A percentile compares a stretch with the other conserved stretches of the same genome.
Evolutionary conservation across 2,113 vertebrate genomes (phyloP).

Genomic region (Lota lota): DNA sequence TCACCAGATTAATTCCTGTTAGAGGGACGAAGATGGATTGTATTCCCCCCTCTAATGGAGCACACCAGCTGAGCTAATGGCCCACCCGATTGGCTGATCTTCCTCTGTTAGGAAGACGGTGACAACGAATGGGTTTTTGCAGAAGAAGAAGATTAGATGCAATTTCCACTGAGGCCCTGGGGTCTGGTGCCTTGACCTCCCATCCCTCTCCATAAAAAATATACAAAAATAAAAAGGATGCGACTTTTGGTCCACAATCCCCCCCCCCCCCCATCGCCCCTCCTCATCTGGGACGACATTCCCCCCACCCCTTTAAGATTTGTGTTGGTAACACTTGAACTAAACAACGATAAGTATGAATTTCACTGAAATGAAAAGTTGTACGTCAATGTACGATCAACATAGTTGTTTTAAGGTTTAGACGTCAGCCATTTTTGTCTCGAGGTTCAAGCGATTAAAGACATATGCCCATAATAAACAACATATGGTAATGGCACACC

Average conservation of each 20-base stretch:
- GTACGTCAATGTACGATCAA: background rate
- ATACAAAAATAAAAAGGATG: no score
- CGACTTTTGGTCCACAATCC: no score
- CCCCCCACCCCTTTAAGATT: no score
- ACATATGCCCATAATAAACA: no score
- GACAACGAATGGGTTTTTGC: conserved; percentile 49
- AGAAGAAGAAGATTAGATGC: conserved; percentile 21
- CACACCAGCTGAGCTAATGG: conserved; percentile 31
- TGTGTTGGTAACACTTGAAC: no score
- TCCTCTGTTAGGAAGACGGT: conserved; percentile 33
- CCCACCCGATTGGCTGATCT: conserved; percentile 15
- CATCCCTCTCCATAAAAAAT: background rate
- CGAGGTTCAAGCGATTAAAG: no score
- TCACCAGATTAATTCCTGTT: conserved; percentile 21
- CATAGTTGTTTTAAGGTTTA: conserved; percentile 38
- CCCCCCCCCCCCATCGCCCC: background rate
- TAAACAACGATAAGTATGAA: no score
- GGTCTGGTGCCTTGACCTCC: conserved; percentile 42
- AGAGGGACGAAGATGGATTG: conserved; percentile 62
- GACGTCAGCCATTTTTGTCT: conserved; percentile 24
- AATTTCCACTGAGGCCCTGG: conserved; percentile 40
- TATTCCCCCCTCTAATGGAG: conserved; percentile 38
- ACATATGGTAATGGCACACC: conserved; percentile 31
- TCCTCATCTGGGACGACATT: no score
- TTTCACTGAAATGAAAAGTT: background rate